These are phyloP conservation scores for Barypeithes pellucidus DNA, from an alignment of 2,888 invertebrate genomes.

Conservation along the genomic window DNA sequence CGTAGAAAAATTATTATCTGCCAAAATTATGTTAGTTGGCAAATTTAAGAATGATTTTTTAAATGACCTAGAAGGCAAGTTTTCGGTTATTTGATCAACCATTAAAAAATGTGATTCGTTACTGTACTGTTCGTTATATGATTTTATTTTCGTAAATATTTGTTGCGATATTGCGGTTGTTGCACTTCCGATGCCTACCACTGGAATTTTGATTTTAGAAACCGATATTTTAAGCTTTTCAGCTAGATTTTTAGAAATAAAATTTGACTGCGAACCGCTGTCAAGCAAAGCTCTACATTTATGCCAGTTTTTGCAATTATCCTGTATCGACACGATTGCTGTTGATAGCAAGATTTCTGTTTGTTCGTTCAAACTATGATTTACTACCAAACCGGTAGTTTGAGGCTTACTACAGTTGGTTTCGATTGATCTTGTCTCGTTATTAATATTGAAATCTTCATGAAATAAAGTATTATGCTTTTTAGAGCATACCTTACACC, in stretches of 20 bases:
- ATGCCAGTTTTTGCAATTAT: not conserved
- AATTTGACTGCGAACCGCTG: conserved; percentile 19
- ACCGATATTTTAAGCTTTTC: not conserved
- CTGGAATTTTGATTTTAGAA: conserved; percentile 11
- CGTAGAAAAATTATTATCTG: not conserved
- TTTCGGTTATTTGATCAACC: conserved; percentile 9
- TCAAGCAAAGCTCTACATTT: not conserved
- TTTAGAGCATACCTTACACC: not conserved
- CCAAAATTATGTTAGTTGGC: conserved; percentile 10
- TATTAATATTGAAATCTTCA: not conserved
- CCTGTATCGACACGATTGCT: conserved; percentile 3
- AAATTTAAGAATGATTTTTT: conserved; percentile 12
- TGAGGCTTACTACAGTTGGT: too few species aligned
- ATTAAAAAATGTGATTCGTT: not conserved
- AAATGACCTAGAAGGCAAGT: not conserved
- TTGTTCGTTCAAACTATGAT: conserved; percentile 1
- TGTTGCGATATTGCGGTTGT: not conserved
- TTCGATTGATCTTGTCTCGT: too few species aligned
- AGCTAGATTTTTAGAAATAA: conserved; percentile 2
- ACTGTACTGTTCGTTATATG: not conserved
- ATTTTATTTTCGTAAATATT: conserved; percentile 7
- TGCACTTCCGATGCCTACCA: conserved; percentile 2
- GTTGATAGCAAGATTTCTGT: conserved; percentile 18
- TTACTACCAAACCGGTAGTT: not conserved
- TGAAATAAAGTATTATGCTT: not conserved